A percentile compares a stretch with the other conserved stretches of the same genome.
Conservation (phyloP, 2,797 vertebrate species). For the Scleropages formosus region DNA sequence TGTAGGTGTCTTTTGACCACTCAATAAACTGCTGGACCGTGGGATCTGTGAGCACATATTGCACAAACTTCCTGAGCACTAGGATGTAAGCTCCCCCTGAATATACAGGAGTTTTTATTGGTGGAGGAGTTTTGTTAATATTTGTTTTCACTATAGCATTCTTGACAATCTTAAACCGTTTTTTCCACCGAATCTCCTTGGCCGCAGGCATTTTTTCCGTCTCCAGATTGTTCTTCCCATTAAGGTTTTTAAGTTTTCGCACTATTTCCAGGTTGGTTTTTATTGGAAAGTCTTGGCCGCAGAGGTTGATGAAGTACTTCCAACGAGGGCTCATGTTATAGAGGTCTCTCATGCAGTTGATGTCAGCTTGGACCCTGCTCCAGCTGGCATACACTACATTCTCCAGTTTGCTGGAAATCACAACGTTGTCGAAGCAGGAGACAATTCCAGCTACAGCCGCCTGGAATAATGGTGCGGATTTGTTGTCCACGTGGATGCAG, state of each 20-base stretch:
- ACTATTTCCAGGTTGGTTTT: constrained; percentile 90
- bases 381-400: constrained; percentile 79
- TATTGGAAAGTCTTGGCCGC: constrained; percentile 86
- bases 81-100: constrained; percentile 86
- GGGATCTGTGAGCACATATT: constrained; percentile 64
- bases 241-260: constrained; percentile 67
- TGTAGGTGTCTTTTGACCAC: constrained; percentile 85
- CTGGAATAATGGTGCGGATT: constrained; percentile 66
- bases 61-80: constrained; percentile 70
- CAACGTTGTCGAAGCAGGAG: constrained; percentile 83
- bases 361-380: constrained; percentile 84
- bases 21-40: constrained; percentile 67
- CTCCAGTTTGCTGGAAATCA: constrained; percentile 74
- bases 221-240: constrained; percentile 80
- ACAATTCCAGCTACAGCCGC: constrained; percentile 68
- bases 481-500: constrained; percentile 85
- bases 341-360: constrained; percentile 91
- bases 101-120: constrained; percentile 72
- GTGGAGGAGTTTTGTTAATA: constrained; percentile 49
- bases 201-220: constrained; percentile 68
- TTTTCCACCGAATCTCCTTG: constrained; percentile 72
- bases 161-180: constrained; percentile 57
- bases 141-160: constrained; percentile 53
- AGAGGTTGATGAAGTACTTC: constrained; percentile 88
- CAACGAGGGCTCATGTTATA: constrained; percentile 62